Evolutionary conservation across 2,797 vertebrate species (phyloP).

Genomic region (Girardinus metallicus): DNA sequence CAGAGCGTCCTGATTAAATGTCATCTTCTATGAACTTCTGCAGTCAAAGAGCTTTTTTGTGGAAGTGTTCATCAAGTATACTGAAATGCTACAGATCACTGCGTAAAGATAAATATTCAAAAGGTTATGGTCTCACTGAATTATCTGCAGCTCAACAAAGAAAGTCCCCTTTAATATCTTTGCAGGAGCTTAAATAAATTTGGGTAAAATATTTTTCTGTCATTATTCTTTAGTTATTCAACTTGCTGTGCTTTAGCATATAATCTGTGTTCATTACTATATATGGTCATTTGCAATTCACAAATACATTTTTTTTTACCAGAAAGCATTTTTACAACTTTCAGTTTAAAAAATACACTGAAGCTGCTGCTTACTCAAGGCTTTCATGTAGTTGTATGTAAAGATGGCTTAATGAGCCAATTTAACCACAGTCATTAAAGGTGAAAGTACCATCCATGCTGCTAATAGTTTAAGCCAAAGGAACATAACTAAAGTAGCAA

Average conservation of each 20-base stretch:
- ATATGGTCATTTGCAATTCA: not conserved
- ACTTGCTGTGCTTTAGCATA: not conserved
- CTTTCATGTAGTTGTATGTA: not conserved
- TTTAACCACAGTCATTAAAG: not conserved
- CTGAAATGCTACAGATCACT: constrained; percentile 28
- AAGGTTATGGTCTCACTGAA: constrained; percentile 7
- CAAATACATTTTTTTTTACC: not conserved
- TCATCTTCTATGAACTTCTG: constrained; percentile 13
- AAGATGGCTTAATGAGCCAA: not conserved
- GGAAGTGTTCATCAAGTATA: not conserved
- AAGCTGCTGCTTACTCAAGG: not conserved
- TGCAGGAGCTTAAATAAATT: not conserved
- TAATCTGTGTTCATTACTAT: not conserved
- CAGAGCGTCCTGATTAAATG: not conserved
- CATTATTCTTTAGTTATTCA: not conserved
- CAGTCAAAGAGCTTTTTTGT: constrained; percentile 5
- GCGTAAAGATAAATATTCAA: constrained; percentile 7
- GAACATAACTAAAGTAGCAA: not conserved
- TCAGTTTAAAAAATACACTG: not conserved
- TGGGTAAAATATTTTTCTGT: not conserved
- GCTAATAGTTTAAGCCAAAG: not conserved
- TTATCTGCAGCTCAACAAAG: fast-evolving
- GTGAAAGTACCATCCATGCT: not conserved
- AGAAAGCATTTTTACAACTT: not conserved
- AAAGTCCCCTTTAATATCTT: not conserved